Percentiles rank a stretch among this genome's conserved stretches.
phyloP scores from a whole-genome alignment of 2,113 vertebrate genomes.

The Tringa solitaria region DNA sequence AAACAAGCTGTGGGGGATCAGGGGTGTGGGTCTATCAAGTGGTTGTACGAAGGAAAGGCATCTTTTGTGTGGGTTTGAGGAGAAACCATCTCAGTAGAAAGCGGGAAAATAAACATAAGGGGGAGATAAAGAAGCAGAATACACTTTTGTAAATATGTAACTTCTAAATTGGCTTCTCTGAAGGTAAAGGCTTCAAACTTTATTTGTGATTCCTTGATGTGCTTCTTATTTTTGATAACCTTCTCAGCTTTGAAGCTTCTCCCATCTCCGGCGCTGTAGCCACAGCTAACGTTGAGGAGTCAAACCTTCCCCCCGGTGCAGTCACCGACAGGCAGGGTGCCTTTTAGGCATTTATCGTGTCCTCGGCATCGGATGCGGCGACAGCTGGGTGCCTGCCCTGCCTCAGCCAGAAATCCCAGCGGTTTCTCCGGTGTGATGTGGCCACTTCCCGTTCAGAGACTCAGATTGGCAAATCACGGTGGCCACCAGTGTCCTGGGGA shows the following conservation, averaged over 20 bases:
- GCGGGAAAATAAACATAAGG: not conserved
- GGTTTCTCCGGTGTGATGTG: no score
- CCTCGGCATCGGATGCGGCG: not conserved
- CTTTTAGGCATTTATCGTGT: accelerated
- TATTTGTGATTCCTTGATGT: not conserved
- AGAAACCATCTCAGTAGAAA: not conserved
- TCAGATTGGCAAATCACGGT: not conserved
- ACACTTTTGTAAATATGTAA: not conserved
- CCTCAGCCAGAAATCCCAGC: no score
- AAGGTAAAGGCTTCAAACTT: not conserved
- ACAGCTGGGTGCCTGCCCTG: not conserved
- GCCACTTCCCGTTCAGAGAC: not conserved
- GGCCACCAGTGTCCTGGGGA: not conserved
- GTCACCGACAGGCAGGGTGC: not conserved
- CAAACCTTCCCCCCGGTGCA: accelerated
- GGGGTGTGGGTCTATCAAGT: not conserved
- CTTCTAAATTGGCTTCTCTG: not conserved
- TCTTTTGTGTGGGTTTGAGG: not conserved
- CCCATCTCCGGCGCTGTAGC: not conserved
- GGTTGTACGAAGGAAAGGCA: not conserved
- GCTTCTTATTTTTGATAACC: not conserved
- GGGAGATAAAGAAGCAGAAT: not conserved
- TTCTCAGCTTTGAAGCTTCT: not conserved
- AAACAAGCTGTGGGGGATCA: not conserved
- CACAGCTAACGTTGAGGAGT: accelerated